These are phyloP conservation scores for Spinus pinus DNA, from an alignment of 2,797 vertebrate genomes.

Conservation along the genomic window DNA sequence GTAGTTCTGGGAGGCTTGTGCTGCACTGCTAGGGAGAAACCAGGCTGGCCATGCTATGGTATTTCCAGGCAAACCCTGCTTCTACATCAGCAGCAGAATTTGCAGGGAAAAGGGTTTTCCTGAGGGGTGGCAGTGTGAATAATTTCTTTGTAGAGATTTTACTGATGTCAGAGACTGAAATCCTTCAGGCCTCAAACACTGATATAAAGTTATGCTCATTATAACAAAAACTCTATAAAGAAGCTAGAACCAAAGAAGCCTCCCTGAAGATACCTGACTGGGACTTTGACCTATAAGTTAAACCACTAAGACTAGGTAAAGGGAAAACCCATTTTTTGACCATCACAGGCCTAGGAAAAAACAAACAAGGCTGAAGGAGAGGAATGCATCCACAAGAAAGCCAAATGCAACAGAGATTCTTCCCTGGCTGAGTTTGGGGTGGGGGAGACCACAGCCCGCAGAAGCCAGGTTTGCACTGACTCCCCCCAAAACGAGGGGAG, in stretches of 20 bases:
- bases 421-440: too few species aligned
- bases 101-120: not conserved
- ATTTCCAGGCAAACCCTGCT: not conserved
- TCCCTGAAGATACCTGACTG: not conserved
- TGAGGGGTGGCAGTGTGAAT: not conserved
- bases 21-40: not conserved
- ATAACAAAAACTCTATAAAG: not conserved
- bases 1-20: not conserved
- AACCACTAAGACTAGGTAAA: not conserved
- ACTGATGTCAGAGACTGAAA: not conserved
- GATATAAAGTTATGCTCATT: not conserved
- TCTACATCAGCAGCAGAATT: not conserved
- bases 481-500: too few species aligned
- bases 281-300: not conserved
- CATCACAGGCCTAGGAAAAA: too few species aligned
- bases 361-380: too few species aligned
- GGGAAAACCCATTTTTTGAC: too few species aligned
- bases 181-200: not conserved
- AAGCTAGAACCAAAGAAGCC: not conserved
- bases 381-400: too few species aligned
- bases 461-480: too few species aligned
- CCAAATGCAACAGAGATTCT: too few species aligned
- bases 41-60: too few species aligned
- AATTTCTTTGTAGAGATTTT: constrained; percentile 54
- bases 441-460: too few species aligned